Evolutionary conservation across 2,113 vertebrate genomes (phyloP), one percentile per base, ranked within the genome.

Genomic region (Callocephalon fimbriatum): DNA sequence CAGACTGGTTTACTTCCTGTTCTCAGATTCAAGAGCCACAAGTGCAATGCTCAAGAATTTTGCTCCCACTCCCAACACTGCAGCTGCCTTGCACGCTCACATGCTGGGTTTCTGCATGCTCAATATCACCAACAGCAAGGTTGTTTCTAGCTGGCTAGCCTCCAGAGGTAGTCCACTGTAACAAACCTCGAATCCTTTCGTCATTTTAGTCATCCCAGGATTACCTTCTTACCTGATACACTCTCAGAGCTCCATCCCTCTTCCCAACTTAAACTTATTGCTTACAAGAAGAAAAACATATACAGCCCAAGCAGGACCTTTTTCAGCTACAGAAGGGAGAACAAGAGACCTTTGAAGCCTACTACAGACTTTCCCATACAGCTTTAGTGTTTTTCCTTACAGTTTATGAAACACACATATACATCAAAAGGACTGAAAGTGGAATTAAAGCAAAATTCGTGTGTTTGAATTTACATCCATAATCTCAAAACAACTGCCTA

Each of bases 1-100:
- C 15, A 29, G 22, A 29, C 11, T 4, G 12, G 22, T 23, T 70
- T 59, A 74, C 14, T 26, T 59, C 37, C 54, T 5, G 0, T 12
- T 63, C 21, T 40, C 63, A 75, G 37, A 53, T 19, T 71, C 45
- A 53, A 85, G 13, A 70, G 17, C 31, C 31, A 7, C 23, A 73
- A 56, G 6, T 7, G 15, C 11, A 74, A 65, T 0, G 1, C n/a
- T 45, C 27, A 29, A 59, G 29, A 67, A 50, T 27, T 81, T 21
- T 45, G 27, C 51, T 67, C 66, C 58, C 12, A 20, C 35, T n/a
- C 31, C 40, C 26, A 35, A 8, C 0, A 1, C 0, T 12, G 66
- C 40, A 68, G 72, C 37, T 56, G 32, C 53, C 10, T 48, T 2
- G 3, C 35, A 23, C 23, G 1, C 71, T n/a, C 26, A 32, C 26